phyloP scores from a whole-genome alignment of 2,888 invertebrate genomes.

The Lasioglossum morio region DNA sequence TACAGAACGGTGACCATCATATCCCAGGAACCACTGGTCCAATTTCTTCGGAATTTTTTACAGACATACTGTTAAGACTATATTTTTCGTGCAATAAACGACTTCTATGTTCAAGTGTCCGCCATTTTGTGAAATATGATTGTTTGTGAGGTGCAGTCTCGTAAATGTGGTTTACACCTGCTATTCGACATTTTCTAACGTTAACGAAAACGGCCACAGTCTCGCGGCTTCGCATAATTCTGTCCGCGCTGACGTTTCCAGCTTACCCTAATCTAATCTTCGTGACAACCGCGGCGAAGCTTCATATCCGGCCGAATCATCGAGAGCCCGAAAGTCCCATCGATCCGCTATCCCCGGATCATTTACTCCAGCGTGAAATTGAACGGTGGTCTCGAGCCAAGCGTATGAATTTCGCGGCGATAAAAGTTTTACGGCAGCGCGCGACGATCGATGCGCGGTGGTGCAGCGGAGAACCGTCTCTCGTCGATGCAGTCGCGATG shows the following conservation, averaged over 20 bases:
- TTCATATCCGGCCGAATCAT: not conserved
- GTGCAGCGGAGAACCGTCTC: not conserved
- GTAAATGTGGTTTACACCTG: too few species aligned
- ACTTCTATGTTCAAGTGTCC: too few species aligned
- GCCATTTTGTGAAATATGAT: too few species aligned
- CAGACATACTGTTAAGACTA: too few species aligned
- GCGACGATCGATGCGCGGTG: constrained; percentile 31
- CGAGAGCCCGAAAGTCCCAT: not conserved
- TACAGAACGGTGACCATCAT: too few species aligned
- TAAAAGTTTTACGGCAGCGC: constrained; percentile 48
- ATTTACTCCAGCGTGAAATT: constrained; percentile 58
- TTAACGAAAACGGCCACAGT: too few species aligned
- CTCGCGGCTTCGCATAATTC: not conserved
- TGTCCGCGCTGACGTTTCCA: not conserved
- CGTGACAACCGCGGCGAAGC: not conserved
- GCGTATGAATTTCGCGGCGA: constrained; percentile 49
- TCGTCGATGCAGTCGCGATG: constrained; percentile 5
- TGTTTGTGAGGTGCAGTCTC: too few species aligned
- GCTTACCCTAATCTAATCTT: not conserved
- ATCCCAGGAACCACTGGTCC: too few species aligned
- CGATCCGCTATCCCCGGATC: constrained; percentile 30
- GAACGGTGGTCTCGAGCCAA: constrained; percentile 43
- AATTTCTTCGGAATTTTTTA: too few species aligned
- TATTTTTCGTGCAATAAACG: too few species aligned
- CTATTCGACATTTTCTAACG: too few species aligned